These are phyloP conservation scores for Clepsis dumicolana DNA, from an alignment of 2,888 invertebrate species.

Conservation along the genomic window DNA sequence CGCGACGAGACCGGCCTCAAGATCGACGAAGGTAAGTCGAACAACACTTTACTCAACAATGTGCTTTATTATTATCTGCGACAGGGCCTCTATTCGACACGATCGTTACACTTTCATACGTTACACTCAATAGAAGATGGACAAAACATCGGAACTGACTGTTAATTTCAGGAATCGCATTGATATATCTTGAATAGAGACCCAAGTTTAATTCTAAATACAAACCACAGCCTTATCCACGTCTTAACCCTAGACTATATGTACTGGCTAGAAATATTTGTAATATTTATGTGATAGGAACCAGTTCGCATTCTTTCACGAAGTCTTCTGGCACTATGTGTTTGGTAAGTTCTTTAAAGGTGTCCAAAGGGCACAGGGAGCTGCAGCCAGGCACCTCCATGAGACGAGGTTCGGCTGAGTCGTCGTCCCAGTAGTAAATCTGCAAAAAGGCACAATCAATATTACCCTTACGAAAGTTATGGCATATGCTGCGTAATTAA, in stretches of 20 bases:
- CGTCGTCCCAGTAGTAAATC: slow-evolving; percentile 85
- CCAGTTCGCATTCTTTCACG: slow-evolving; percentile 74
- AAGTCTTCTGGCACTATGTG: slow-evolving; percentile 76
- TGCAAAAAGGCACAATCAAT: slow-evolving; percentile 53
- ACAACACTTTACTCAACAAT: slow-evolving; percentile 46
- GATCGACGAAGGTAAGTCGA: slow-evolving; percentile 90
- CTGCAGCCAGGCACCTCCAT: slow-evolving; percentile 85
- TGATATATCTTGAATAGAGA: background rate
- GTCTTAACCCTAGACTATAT: slow-evolving; percentile 44
- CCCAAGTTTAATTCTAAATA: slow-evolving; percentile 51
- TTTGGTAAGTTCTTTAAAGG: slow-evolving; percentile 78
- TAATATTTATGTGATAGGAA: slow-evolving; percentile 57
- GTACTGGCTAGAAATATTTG: background rate
- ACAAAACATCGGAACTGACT: background rate
- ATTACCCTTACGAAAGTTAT: background rate
- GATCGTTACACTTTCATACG: too few relatives aligned
- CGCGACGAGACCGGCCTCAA: slow-evolving; percentile 94
- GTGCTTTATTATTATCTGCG: slow-evolving; percentile 56
- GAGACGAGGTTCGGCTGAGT: slow-evolving; percentile 77
- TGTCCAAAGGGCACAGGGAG: slow-evolving; percentile 81
- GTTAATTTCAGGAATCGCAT: background rate
- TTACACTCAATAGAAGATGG: too few relatives aligned
- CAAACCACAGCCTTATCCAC: slow-evolving; percentile 63
- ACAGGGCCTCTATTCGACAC: background rate
- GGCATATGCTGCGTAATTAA: too few relatives aligned